These are phyloP conservation scores for Apamea anceps DNA, from an alignment of 2,888 invertebrate genomes.

Conservation along the genomic window DNA sequence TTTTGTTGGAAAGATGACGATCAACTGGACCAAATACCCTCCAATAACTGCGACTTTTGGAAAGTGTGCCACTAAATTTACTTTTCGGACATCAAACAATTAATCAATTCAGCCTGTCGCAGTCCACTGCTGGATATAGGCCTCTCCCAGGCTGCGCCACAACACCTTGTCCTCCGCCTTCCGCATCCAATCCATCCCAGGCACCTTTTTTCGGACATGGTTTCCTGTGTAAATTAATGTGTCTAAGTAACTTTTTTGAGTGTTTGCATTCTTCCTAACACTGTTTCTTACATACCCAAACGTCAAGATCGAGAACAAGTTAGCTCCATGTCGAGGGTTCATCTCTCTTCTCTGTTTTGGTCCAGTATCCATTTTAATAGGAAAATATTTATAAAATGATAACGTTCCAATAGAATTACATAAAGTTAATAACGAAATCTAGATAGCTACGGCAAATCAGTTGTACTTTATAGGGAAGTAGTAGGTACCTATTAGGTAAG, in stretches of 20 bases:
- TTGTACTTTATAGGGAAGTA: not conserved
- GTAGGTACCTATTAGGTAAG: not conserved
- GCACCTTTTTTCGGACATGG: not conserved
- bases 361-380: conserved; percentile 82
- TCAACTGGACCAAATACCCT: not conserved
- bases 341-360: conserved; percentile 81
- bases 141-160: not conserved
- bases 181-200: not conserved
- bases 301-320: conserved; percentile 88
- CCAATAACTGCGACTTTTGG: not conserved
- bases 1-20: not conserved
- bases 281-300: conserved; percentile 86
- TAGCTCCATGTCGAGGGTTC: conserved; percentile 89
- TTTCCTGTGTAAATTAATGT: not conserved
- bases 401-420: conserved; percentile 9
- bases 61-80: not conserved
- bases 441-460: conserved; percentile 38
- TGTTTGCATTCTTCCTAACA: not conserved
- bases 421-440: conserved; percentile 25
- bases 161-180: too few relatives aligned
- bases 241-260: not conserved
- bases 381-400: not conserved
- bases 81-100: too few relatives aligned
- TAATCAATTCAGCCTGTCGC: not conserved
- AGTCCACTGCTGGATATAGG: not conserved